Conservation (phyloP, 2,797 vertebrate genomes). For the Eospalax fontanierii region DNA sequence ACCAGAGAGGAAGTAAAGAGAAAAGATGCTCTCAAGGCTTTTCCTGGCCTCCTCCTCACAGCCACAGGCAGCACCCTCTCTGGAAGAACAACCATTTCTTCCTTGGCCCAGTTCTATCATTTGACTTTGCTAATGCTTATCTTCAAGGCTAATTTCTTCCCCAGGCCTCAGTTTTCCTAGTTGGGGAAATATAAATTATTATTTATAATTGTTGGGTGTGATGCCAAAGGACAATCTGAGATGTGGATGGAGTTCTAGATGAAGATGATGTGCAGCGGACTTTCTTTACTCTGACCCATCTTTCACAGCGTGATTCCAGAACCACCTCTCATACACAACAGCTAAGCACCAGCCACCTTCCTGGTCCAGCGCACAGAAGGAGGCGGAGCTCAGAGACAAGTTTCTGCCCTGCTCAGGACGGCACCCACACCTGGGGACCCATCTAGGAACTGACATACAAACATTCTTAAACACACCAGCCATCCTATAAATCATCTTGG, state of each 20-base stretch:
- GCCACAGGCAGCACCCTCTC: neutral
- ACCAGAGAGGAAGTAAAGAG: neutral
- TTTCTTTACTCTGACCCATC: neutral
- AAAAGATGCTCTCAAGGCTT: neutral
- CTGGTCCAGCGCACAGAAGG: neutral
- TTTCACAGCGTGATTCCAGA: neutral
- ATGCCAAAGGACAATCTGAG: neutral
- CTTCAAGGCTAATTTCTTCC: neutral
- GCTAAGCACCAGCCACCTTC: neutral
- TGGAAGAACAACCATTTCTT: neutral
- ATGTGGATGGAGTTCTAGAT: neutral
- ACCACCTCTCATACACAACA: rapidly evolving
- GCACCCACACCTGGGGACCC: too few species aligned
- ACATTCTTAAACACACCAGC: neutral
- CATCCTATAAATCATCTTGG: neutral
- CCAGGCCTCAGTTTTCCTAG: neutral
- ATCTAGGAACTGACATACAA: neutral
- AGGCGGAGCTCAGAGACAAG: neutral
- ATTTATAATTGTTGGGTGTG: neutral
- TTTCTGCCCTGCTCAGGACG: neutral
- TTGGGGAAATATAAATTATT: neutral
- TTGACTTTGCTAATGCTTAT: too few species aligned
- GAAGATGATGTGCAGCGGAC: neutral
- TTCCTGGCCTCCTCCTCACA: neutral
- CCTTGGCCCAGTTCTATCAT: neutral